Evolutionary conservation across 2,888 invertebrate species (phyloP).

Genomic region (Allacma fusca): DNA sequence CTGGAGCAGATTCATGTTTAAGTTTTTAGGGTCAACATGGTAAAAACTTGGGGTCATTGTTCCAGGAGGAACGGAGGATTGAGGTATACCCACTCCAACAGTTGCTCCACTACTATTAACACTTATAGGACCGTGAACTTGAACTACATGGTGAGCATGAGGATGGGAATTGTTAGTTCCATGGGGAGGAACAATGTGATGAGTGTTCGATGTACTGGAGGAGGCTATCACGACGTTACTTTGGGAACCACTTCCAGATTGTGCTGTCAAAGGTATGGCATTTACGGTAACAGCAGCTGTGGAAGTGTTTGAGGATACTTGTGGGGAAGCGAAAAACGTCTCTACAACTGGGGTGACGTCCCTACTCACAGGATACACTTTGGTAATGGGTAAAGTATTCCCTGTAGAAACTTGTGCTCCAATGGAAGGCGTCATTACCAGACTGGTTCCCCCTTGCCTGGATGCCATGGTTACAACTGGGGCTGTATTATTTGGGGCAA

Average conservation of each 20-base stretch:
- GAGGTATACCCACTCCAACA: constrained; percentile 44
- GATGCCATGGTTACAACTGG: constrained; percentile 59
- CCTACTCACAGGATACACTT: constrained; percentile 59
- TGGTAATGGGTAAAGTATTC: constrained; percentile 54
- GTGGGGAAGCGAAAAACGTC: constrained; percentile 50
- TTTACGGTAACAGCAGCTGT: constrained; percentile 52
- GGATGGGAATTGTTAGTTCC: constrained; percentile 31
- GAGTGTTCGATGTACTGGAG: constrained; percentile 39
- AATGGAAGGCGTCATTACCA: constrained; percentile 56
- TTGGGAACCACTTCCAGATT: constrained; percentile 30
- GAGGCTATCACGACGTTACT: constrained; percentile 55
- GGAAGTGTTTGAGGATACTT: constrained; percentile 34
- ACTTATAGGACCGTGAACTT: constrained; percentile 57
- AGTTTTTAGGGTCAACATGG: constrained; percentile 55
- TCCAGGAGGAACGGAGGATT: constrained; percentile 44
- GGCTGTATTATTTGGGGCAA: constrained; percentile 56
- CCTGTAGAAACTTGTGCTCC: constrained; percentile 42
- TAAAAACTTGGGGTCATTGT: constrained; percentile 51
- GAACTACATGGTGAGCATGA: constrained; percentile 57
- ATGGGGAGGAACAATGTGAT: constrained; percentile 39
- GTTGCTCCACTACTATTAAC: constrained; percentile 47
- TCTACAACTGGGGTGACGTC: constrained; percentile 52
- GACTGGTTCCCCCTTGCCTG: constrained; percentile 52
- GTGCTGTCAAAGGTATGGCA: constrained; percentile 45
- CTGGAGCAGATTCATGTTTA: constrained; percentile 52